phyloP scores from a whole-genome alignment of 2,113 vertebrate species.

The Mirza zaza region DNA sequence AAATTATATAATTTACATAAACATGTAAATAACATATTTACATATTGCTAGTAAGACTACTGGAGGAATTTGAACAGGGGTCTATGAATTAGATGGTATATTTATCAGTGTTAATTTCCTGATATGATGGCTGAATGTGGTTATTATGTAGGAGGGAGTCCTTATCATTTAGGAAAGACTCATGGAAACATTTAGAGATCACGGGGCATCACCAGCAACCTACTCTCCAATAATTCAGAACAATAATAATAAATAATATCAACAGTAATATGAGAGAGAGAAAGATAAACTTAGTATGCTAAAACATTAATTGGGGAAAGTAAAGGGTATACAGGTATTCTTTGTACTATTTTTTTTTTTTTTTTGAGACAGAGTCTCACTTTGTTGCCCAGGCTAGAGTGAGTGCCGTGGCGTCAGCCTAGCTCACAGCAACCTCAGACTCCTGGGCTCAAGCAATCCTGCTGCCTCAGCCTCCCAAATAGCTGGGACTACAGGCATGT shows the following conservation, averaged over 20 bases:
- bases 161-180: neutral
- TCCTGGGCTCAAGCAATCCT: too few relatives aligned
- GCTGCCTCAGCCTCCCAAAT: too few relatives aligned
- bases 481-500: too few relatives aligned
- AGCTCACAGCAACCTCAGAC: too few relatives aligned
- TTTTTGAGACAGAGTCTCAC: too few relatives aligned
- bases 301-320: neutral
- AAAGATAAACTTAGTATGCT: neutral
- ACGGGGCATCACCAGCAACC: neutral
- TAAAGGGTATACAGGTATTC: neutral
- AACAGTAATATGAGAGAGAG: neutral
- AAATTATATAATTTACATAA: neutral
- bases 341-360: neutral
- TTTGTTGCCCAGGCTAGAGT: too few relatives aligned
- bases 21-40: neutral
- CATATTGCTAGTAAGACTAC: neutral
- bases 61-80: neutral
- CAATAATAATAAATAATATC: neutral
- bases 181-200: neutral
- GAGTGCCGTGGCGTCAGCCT: too few relatives aligned
- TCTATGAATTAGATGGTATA: neutral
- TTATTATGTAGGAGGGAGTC: neutral
- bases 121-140: neutral
- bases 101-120: neutral
- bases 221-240: neutral